These are phyloP conservation scores for Cephalopachus bancanus DNA, from an alignment of 2,797 vertebrate genomes.

Conservation along the genomic window DNA sequence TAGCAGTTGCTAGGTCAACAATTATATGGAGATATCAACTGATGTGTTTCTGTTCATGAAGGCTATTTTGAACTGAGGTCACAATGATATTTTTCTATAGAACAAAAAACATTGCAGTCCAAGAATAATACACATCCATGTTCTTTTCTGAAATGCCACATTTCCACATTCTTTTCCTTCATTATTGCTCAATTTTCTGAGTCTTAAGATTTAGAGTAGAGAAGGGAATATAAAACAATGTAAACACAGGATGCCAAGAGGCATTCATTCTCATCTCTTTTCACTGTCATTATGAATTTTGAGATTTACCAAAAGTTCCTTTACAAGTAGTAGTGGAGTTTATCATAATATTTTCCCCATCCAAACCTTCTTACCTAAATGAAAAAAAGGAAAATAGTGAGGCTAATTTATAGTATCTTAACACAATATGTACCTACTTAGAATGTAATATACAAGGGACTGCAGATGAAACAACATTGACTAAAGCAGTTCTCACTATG, in stretches of 20 bases:
- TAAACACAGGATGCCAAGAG: neutral
- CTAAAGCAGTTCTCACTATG: neutral
- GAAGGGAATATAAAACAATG: neutral
- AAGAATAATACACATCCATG: constrained; percentile 29
- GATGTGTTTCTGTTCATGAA: neutral
- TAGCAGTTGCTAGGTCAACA: constrained; percentile 48
- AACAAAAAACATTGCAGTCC: constrained; percentile 14
- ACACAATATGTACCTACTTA: neutral
- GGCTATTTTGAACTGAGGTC: constrained; percentile 37
- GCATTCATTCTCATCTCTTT: neutral
- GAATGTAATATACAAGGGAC: neutral
- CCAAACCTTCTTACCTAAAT: neutral
- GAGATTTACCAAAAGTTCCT: neutral
- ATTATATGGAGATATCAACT: neutral
- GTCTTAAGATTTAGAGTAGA: neutral
- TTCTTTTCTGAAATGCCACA: constrained; percentile 58
- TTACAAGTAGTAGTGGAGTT: neutral
- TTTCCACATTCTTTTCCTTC: neutral
- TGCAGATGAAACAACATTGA: neutral
- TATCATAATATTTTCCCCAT: neutral
- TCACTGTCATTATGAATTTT: neutral
- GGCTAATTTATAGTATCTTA: neutral
- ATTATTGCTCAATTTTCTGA: neutral
- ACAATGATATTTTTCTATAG: constrained; percentile 57
- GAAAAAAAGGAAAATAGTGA: neutral